Percentiles rank a stretch among this genome's conserved stretches.
Conservation (phyloP, 2,888 invertebrate genomes). For the Caenorhabditis auriculariae region DNA sequence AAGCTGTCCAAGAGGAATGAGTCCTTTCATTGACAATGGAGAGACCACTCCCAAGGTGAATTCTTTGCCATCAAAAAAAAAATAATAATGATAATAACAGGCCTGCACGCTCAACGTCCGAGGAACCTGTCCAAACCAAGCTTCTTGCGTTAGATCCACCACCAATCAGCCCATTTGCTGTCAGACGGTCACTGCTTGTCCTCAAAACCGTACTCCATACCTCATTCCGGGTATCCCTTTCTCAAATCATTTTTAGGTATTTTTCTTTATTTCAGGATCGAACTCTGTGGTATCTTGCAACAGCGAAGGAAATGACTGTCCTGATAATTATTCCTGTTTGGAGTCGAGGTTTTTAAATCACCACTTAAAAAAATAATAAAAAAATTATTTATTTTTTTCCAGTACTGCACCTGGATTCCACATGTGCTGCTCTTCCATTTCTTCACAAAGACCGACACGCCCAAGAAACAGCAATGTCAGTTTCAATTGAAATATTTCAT, state of each 20-base stretch:
- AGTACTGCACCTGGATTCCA: slow-evolving; percentile 60
- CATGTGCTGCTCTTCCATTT: slow-evolving; percentile 54
- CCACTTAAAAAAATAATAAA: background rate
- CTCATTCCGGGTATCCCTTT: slow-evolving; percentile 48
- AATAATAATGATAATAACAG: slow-evolving; percentile 8
- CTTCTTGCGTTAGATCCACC: slow-evolving; percentile 57
- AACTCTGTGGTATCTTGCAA: slow-evolving; percentile 60
- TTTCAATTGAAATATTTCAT: background rate
- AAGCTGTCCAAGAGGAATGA: slow-evolving; percentile 60
- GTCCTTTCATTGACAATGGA: slow-evolving; percentile 41
- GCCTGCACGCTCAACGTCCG: slow-evolving; percentile 47
- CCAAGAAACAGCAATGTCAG: slow-evolving; percentile 4
- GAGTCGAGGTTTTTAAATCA: slow-evolving; percentile 45
- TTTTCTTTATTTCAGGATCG: slow-evolving; percentile 34
- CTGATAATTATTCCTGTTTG: slow-evolving; percentile 52
- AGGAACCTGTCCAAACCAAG: slow-evolving; percentile 51
- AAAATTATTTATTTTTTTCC: slow-evolving; percentile 5
- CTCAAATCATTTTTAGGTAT: background rate
- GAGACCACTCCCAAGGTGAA: slow-evolving; percentile 36
- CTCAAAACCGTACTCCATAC: slow-evolving; percentile 52
- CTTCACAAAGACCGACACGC: slow-evolving; percentile 24
- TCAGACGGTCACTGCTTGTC: slow-evolving; percentile 52
- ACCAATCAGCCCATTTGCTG: slow-evolving; percentile 58
- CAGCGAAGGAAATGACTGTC: slow-evolving; percentile 58
- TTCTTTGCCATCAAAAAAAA: background rate